A percentile compares a stretch with the other conserved stretches of the same genome.
Conservation (phyloP, 2,888 invertebrate species). For the Meghimatium bilineatum region DNA sequence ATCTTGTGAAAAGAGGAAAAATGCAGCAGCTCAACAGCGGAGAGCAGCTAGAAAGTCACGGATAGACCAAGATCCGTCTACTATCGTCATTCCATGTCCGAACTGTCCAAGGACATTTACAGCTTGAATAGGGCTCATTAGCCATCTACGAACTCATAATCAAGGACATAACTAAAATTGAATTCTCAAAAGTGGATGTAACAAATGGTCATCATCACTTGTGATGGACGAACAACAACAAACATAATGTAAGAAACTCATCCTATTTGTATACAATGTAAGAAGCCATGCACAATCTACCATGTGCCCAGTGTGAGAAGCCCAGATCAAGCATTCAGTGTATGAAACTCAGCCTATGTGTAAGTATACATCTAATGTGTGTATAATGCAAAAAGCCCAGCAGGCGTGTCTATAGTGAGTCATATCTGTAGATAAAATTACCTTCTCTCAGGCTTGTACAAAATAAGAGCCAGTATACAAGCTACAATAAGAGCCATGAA, state of each 20-base stretch:
- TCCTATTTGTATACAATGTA: background rate
- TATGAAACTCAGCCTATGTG: background rate
- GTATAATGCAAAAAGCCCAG: background rate
- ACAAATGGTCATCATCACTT: too few relatives aligned
- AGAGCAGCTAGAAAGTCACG: too few relatives aligned
- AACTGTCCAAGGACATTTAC: too few relatives aligned
- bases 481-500: constrained; percentile 59
- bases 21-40: too few relatives aligned
- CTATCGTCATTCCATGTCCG: too few relatives aligned
- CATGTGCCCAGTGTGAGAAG: background rate
- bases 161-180: too few relatives aligned
- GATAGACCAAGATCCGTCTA: too few relatives aligned
- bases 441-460: constrained; percentile 69
- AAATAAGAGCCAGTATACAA: constrained; percentile 62
- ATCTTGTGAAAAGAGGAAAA: too few relatives aligned
- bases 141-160: too few relatives aligned
- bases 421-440: constrained; percentile 30
- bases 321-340: background rate
- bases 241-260: background rate
- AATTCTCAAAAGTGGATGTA: too few relatives aligned
- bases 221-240: too few relatives aligned
- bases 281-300: background rate
- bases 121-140: too few relatives aligned
- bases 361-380: background rate
- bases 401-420: background rate